Percentiles rank a stretch among this genome's conserved stretches.
phyloP scores from a whole-genome alignment of 1,140 invertebrate genomes.

The Brachionus plicatilis region DNA sequence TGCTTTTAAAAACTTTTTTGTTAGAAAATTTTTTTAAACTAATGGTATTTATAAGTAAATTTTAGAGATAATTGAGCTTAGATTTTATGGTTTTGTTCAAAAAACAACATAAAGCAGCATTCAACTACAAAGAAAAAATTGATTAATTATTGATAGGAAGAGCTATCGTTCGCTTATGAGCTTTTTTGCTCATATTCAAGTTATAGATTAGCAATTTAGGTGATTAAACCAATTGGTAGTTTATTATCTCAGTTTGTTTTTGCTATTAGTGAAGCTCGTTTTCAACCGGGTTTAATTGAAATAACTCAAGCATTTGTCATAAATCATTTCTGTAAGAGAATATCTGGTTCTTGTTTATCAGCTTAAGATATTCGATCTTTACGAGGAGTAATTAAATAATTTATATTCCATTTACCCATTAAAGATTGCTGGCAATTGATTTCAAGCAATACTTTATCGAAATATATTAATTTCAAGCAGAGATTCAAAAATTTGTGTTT shows the following conservation, averaged over 20 bases:
- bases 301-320: slow-evolving; percentile 17
- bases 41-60: slow-evolving; percentile 17
- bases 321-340: slow-evolving; percentile 2
- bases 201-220: neutral
- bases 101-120: slow-evolving; percentile 13
- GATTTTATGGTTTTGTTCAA: neutral
- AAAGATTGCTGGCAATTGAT: neutral
- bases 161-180: neutral
- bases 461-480: neutral
- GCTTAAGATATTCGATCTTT: neutral
- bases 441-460: neutral
- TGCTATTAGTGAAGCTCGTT: neutral
- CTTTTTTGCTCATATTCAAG: neutral
- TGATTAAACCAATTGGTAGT: slow-evolving; percentile 1
- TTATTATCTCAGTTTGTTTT: slow-evolving; percentile 22
- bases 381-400: neutral
- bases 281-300: neutral
- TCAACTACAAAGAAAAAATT: neutral
- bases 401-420: neutral
- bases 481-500: neutral
- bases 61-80: neutral
- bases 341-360: neutral
- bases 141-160: slow-evolving; percentile 19
- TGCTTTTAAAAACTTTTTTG: neutral
- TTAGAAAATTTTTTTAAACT: neutral